A percentile compares a stretch with the other conserved stretches of the same genome.
Conservation (phyloP, 2,797 vertebrate genomes). For the Hylomyscus alleni region DNA sequence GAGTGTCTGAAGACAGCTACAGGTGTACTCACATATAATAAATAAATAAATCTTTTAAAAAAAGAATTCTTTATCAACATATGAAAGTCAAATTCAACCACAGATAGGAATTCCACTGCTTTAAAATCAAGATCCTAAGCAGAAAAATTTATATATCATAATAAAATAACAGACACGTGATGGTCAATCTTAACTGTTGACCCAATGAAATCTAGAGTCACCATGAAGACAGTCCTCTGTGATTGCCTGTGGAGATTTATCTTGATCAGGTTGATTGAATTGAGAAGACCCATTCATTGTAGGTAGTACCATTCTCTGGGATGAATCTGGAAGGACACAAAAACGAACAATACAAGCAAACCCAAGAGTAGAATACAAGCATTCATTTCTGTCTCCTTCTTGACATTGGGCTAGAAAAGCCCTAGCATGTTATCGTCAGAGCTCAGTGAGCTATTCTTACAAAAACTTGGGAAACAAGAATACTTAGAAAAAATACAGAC, state of each 20-base stretch:
- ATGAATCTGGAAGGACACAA: background rate
- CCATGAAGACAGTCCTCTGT: background rate
- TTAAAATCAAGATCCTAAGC: background rate
- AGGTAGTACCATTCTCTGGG: too few species aligned
- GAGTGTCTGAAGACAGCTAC: too few species aligned
- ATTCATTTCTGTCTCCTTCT: background rate
- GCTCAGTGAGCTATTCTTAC: background rate
- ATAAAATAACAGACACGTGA: constrained; percentile 4
- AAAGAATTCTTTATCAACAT: background rate
- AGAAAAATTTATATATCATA: background rate
- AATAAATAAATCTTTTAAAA: too few species aligned
- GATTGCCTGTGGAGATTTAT: background rate
- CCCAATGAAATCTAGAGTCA: background rate
- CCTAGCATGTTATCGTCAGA: background rate
- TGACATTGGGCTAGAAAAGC: background rate
- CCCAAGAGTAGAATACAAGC: background rate
- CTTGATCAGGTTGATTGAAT: background rate
- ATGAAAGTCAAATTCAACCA: constrained; percentile 46
- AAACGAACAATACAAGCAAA: background rate
- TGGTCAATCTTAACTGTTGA: background rate
- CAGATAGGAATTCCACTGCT: background rate
- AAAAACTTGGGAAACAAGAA: background rate
- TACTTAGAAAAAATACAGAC: background rate
- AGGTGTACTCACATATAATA: too few species aligned
- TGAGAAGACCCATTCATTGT: background rate